Conservation (phyloP, 2,888 invertebrate genomes). For the Drosophila vallismaia region DNA sequence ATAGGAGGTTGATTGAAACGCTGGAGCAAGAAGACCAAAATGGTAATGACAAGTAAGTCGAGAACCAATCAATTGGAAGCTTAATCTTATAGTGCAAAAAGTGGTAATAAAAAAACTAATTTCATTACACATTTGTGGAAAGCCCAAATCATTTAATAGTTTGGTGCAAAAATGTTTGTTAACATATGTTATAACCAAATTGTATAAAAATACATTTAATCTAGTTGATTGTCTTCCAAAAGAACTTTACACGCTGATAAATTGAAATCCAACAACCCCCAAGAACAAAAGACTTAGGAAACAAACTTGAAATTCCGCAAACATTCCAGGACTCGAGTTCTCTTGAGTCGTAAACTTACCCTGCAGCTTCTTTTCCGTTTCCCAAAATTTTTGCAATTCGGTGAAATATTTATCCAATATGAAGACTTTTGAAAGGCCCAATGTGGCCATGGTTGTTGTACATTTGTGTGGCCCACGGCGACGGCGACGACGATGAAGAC, state of each 20-base stretch:
- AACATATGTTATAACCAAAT: no score
- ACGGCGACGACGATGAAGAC: constrained; percentile 36
- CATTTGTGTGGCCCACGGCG: constrained; percentile 78
- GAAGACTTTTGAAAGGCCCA: constrained; percentile 98
- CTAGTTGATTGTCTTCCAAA: no score
- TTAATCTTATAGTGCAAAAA: constrained; percentile 3
- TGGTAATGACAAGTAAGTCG: constrained; percentile 33
- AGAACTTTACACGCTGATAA: not conserved
- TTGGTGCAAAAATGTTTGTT: no score
- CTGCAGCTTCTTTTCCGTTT: constrained; percentile 97
- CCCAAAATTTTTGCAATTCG: constrained; percentile 98
- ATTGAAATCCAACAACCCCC: not conserved
- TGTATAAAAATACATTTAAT: no score
- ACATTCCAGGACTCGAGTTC: not conserved
- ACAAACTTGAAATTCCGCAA: constrained; percentile 46
- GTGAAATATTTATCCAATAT: constrained; percentile 99
- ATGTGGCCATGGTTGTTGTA: constrained; percentile 91
- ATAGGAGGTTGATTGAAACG: constrained; percentile 43
- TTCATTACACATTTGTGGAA: not conserved
- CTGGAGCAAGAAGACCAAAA: constrained; percentile 14
- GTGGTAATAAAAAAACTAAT: not conserved
- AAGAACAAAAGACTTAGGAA: constrained; percentile 57
- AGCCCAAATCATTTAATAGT: not conserved
- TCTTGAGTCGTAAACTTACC: constrained; percentile 87
- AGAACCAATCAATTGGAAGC: constrained; percentile 36